Conservation (phyloP, 1,140 invertebrate genomes). For the Drosophila parabipectinata region DNA sequence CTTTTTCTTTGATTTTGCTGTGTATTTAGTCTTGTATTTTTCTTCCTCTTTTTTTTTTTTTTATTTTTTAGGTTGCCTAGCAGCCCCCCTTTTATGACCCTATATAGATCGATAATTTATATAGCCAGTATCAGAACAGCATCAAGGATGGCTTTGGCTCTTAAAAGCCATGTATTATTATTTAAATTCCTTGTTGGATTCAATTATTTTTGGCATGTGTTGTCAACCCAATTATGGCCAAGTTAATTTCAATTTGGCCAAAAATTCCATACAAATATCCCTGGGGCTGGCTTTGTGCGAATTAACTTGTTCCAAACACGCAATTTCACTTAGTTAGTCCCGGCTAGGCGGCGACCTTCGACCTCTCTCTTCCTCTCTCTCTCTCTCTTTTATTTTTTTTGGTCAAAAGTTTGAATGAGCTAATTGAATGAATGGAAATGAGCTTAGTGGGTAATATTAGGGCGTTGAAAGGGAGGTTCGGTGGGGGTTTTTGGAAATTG, state of each 20-base stretch:
- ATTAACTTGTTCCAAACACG: conserved; percentile 25
- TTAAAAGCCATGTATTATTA: no score
- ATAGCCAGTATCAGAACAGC: background rate
- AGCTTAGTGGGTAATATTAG: conserved; percentile 9
- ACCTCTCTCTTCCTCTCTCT: conserved; percentile 3
- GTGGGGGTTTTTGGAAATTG: conserved; percentile 1
- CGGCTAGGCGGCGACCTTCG: conserved; percentile 28
- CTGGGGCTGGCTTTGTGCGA: conserved; percentile 20
- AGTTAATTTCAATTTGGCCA: conserved; percentile 13
- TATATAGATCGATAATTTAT: conserved; percentile 32
- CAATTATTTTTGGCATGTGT: no score
- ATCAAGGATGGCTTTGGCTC: no score
- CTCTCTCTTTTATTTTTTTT: conserved; percentile 15
- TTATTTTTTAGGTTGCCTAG: conserved; percentile 23
- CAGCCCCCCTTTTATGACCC: background rate
- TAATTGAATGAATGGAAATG: conserved; percentile 53
- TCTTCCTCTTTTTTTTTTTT: background rate
- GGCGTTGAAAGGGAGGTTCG: background rate
- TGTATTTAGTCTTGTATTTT: conserved; percentile 33
- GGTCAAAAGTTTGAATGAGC: conserved; percentile 38
- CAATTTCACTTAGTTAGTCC: conserved; percentile 8
- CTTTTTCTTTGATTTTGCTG: conserved; percentile 15
- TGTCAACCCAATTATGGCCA: conserved; percentile 3
- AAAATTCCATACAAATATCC: conserved; percentile 11
- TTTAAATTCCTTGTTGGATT: background rate